Base-by-base conservation (phyloP, 2,888 invertebrate species). In the Tetanocera ferruginea region DNA sequence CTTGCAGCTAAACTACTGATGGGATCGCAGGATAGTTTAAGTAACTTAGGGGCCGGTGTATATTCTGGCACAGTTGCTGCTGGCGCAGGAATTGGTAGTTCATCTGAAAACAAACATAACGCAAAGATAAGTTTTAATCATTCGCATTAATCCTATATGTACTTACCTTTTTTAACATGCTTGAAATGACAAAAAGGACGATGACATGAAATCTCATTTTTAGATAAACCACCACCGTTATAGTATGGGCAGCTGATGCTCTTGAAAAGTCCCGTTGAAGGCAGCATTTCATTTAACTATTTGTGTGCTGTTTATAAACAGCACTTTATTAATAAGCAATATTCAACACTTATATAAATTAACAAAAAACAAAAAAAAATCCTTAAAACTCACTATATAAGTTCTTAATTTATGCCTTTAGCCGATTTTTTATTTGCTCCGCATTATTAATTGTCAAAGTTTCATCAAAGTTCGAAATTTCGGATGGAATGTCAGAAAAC, bases 171-270 rank as follows among this genome's bases (percentile, higher is more conserved):
- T 86, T 93, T 94, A 83, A 93, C 92, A 90, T 98, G 98, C 87
- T 95, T 94, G 90, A 95, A 98, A 91, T 97, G 97, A 91, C 98
- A 98, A 90, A 97, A 96, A 28, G 97, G 97, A 85, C 98, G 92
- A 83, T 94, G 94, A 90, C 98, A 98, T 72, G 93, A 90, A 80
- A 94, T 94, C 96, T 91, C 96, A 95, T 91, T 97, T 96, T 85
- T 97, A 91, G 84, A 94, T 94, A 90, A 96, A 96, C 71, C 92
- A 90, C 79, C 82, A 87, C 91, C 93, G 85, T 94, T 93, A 88
- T 93, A 96, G 91, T 95, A 97, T 31, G 97, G 97, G 89, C 98
- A 98, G 84, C 92, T 93, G 81, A 96, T 93, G 85, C 93, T 93
- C 90, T 95, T 94, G 87, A 98, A 98, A 88, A 95, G 94, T 81